Percentiles rank a stretch among this genome's conserved stretches.
phyloP scores from a whole-genome alignment of 2,888 invertebrate genomes.

The Eucera pruinosa region DNA sequence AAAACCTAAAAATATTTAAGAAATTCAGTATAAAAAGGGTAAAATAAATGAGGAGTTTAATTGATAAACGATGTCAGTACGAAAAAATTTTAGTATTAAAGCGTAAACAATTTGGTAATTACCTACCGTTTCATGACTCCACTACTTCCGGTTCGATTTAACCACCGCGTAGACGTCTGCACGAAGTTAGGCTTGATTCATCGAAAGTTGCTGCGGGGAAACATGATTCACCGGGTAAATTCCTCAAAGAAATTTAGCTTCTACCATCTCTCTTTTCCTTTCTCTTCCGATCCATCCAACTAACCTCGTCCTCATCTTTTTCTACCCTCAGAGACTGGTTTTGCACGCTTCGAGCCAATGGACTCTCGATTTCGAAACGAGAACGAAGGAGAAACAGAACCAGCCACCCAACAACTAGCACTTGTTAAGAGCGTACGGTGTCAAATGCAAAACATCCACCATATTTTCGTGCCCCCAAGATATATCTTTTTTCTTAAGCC shows the following conservation, averaged over 20 bases:
- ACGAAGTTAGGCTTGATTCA: constrained; percentile 25
- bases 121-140: not conserved
- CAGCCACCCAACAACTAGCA: constrained; percentile 64
- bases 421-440: constrained; percentile 64
- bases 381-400: constrained; percentile 55
- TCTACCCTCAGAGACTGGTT: constrained; percentile 66
- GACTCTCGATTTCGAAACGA: constrained; percentile 74
- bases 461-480: constrained; percentile 41
- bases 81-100: too few species aligned
- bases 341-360: constrained; percentile 62
- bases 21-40: too few species aligned
- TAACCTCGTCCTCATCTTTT: constrained; percentile 45
- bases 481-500: too few species aligned
- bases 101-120: constrained; percentile 11
- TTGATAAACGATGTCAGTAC: too few species aligned
- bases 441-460: constrained; percentile 62
- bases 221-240: constrained; percentile 66
- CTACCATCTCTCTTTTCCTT: constrained; percentile 44
- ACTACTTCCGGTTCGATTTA: not conserved
- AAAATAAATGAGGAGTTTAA: too few species aligned
- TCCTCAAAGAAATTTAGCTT: constrained; percentile 49
- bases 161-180: constrained; percentile 16
- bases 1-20: too few species aligned
- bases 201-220: constrained; percentile 57
- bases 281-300: constrained; percentile 26